Conservation (phyloP, 2,888 invertebrate genomes). For the Alloplasta piceator region DNA sequence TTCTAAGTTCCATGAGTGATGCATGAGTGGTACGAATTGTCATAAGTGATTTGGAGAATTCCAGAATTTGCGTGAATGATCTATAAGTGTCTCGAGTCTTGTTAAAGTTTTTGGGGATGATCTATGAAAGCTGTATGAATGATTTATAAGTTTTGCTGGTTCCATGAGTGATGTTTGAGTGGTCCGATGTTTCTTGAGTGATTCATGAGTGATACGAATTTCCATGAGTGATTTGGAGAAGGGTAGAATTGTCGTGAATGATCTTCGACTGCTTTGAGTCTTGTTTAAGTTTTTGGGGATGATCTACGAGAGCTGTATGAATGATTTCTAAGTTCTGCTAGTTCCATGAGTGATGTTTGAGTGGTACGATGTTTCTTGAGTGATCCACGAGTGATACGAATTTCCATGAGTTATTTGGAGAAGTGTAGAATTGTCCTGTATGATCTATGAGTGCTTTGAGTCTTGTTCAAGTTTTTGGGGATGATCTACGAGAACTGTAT, state of each 20-base stretch:
- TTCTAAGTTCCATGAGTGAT: not conserved
- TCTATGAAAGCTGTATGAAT: no score
- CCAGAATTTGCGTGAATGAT: not conserved
- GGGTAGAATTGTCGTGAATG: not conserved
- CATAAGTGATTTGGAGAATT: not conserved
- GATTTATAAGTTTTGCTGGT: no score
- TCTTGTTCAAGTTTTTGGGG: no score
- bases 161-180: not conserved
- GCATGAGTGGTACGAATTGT: not conserved
- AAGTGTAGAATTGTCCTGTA: not conserved
- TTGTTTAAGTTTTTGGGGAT: not conserved
- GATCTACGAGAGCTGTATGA: not conserved
- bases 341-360: no score
- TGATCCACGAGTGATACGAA: not conserved
- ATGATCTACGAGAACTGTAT: no score
- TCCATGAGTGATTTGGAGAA: not conserved
- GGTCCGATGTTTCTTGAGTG: not conserved
- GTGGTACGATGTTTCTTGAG: not conserved
- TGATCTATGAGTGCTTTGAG: not conserved
- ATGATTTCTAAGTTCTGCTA: not conserved
- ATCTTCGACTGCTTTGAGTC: not conserved
- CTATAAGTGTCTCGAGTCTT: not conserved
- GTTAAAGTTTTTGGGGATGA: no score
- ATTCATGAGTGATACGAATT: not conserved
- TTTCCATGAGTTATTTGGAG: not conserved